Conservation (phyloP, 2,113 vertebrate species). For the Lamprotornis superbus region DNA sequence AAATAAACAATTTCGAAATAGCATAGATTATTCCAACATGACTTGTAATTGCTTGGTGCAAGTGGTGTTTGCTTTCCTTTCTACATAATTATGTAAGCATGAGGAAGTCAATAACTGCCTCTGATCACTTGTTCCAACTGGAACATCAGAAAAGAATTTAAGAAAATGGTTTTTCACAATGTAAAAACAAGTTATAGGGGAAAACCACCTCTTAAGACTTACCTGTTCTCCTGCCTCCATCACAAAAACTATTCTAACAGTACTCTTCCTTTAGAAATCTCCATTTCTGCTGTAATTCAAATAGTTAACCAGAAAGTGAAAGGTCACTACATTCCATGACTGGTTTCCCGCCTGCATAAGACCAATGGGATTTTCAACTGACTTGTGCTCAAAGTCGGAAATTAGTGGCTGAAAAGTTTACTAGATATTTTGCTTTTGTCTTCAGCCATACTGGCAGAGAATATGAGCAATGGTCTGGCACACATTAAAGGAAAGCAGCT, state of each 20-base stretch:
- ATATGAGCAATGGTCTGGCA: neutral
- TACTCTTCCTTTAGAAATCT: neutral
- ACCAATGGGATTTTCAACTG: neutral
- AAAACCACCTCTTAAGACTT: conserved; percentile 1
- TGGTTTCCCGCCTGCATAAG: conserved; percentile 1
- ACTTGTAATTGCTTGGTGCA: conserved; percentile 1
- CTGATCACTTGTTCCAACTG: conserved; percentile 29
- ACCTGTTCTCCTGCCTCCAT: neutral
- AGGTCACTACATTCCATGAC: conserved; percentile 39
- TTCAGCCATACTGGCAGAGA: neutral
- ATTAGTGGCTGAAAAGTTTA: neutral
- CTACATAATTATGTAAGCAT: conserved; percentile 52
- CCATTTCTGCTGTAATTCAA: neutral
- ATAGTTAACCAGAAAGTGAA: conserved; percentile 37
- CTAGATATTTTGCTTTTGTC: conserved; percentile 17
- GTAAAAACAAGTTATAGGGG: neutral
- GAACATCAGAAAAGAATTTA: neutral
- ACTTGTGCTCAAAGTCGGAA: neutral
- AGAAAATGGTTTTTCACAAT: neutral
- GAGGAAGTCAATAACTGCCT: conserved; percentile 42
- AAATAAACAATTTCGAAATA: conserved; percentile 24
- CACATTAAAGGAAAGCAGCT: neutral
- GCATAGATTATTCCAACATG: neutral
- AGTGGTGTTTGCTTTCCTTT: conserved; percentile 46
- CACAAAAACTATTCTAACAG: neutral